phyloP scores from a whole-genome alignment of 1,140 invertebrate genomes.

The Formica selysi region DNA sequence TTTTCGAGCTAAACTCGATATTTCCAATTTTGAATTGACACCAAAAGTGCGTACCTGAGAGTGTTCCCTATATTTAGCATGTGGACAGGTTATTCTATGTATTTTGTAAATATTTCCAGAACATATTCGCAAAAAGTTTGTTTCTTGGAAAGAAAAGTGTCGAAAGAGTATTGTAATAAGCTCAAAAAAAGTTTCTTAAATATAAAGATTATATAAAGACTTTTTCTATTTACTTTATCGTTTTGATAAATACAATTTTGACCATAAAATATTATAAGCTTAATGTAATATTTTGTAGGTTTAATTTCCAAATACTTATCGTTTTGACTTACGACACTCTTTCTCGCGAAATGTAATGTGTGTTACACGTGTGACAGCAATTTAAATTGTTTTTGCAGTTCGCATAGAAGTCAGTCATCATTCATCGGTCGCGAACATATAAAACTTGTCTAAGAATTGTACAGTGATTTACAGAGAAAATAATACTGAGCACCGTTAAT shows the following conservation, averaged over 20 bases:
- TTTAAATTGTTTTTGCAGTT: conserved; percentile 37
- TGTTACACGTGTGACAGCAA: not conserved
- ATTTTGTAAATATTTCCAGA: conserved; percentile 19
- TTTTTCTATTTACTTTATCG: not conserved
- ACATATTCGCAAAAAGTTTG: conserved; percentile 37
- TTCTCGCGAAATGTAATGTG: conserved; percentile 19
- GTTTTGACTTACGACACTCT: not conserved
- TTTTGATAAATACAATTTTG: not conserved
- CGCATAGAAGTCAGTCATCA: conserved; percentile 23
- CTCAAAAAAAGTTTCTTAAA: not conserved
- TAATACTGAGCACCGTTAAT: conserved; percentile 50
- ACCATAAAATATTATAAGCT: not conserved
- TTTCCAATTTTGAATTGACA: conserved; percentile 26
- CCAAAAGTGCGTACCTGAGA: conserved; percentile 33
- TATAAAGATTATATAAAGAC: not conserved
- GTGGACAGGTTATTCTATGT: not conserved
- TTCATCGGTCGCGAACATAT: conserved; percentile 40
- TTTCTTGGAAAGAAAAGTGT: not conserved
- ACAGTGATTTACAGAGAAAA: conserved; percentile 26
- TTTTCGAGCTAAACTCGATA: conserved; percentile 23
- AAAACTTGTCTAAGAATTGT: conserved; percentile 17
- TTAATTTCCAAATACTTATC: not conserved
- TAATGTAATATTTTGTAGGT: not conserved
- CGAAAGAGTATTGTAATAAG: not conserved
- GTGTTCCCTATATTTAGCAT: conserved; percentile 19